Evolutionary conservation across 2,797 vertebrate genomes (phyloP), one percentile per base, ranked within the genome.

Genomic region (Eulemur albifrons): DNA sequence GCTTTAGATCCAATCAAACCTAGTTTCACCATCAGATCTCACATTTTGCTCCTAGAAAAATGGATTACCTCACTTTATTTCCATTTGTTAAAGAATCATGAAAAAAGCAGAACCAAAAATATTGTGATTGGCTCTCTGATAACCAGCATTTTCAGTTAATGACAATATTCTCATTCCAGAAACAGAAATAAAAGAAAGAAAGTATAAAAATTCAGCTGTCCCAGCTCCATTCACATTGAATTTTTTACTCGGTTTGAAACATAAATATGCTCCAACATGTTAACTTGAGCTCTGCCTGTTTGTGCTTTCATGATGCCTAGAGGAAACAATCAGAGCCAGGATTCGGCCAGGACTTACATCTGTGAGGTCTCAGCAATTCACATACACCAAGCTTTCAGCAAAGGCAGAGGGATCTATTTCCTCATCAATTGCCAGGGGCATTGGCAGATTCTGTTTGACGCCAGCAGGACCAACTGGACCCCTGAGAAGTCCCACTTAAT

Each of bases 401-500:
- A 96, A 92, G 82, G 38, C 92, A 85, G 1, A 85, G 50, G 50
- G 63, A 90, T 92, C 72, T 67, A 43, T 81, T 90, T 85, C 69
- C 69, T 69, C 87, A 83, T 72, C 76, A 93, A 86, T 35, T 65
- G 59, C 85, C 85, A 90, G 25, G 72, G 75, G 88, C 95, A 30
- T 48, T 96, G 86, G 76, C 91, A 96, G 89, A 90, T 59, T 89
- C 72, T 67, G 21, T 65, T 57, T 84, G 70, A 83, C 10, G 30
- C 67, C 67, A 57, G 91, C 27, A 97, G 89, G 89, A 75, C 67
- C 91, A 93, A 84, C 90, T 86, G 81, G 88, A 82, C 48, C 80
- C 65, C 90, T 75, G 90, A 84, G 81, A 92, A 84, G 43, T 40
- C 59, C 52, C 76, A 73, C 54, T 97, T 97, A 97, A 97, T 97